Evolutionary conservation across 1,140 invertebrate species (phyloP).

Genomic region (Rhysida immarginata): DNA sequence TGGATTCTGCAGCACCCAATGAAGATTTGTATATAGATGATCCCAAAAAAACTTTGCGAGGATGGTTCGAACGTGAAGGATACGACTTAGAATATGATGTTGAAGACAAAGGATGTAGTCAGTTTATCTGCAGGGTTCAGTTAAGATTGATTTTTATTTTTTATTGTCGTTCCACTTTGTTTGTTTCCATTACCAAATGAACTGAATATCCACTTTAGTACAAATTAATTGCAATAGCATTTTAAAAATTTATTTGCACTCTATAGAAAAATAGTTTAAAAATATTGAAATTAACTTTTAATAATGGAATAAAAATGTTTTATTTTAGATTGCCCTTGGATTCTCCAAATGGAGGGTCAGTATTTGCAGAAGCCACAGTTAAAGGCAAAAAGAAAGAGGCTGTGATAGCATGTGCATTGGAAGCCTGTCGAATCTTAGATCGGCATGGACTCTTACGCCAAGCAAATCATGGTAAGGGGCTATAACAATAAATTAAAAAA

Average conservation of each 20-base stretch:
- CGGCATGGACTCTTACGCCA: constrained; percentile 58
- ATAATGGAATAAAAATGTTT: constrained; percentile 19
- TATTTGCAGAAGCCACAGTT: constrained; percentile 68
- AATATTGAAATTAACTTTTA: constrained; percentile 3
- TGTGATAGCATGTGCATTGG: constrained; percentile 78
- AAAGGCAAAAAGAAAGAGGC: constrained; percentile 90
- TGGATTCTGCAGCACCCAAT: constrained; percentile 41
- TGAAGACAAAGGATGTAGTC: constrained; percentile 59
- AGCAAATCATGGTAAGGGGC: constrained; percentile 52
- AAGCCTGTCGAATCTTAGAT: constrained; percentile 85
- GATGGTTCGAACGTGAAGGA: constrained; percentile 92
- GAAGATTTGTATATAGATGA: constrained; percentile 83
- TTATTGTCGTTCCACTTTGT: no score
- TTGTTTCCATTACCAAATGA: no score
- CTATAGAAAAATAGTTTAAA: no score
- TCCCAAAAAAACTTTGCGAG: constrained; percentile 84
- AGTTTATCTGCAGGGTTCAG: constrained; percentile 52
- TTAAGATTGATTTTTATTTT: no score
- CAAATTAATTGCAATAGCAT: no score
- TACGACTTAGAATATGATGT: constrained; percentile 66
- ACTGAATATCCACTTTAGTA: no score
- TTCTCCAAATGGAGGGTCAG: constrained; percentile 47
- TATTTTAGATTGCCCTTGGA: constrained; percentile 59
- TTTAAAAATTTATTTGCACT: no score
- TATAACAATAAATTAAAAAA: no score